Evolutionary conservation across 2,113 vertebrate species (phyloP).

Genomic region (Microtus montanus): DNA sequence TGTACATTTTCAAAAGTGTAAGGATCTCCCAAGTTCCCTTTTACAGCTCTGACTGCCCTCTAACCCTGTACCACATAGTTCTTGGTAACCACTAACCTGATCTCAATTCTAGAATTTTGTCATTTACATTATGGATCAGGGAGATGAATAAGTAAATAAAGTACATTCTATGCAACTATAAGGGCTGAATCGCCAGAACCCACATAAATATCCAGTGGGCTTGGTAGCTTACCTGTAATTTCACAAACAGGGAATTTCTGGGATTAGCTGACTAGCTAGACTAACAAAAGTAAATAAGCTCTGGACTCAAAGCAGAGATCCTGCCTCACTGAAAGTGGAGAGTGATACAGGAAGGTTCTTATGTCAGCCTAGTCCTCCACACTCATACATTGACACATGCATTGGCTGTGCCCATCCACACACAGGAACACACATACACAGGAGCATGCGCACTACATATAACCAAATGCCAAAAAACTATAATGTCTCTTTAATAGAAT

Average conservation of each 20-base stretch:
- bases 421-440: neutral
- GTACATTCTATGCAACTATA: neutral
- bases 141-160: neutral
- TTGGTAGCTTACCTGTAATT: neutral
- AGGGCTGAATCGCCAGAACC: neutral
- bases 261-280: neutral
- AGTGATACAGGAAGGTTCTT: neutral
- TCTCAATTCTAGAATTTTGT: slow-evolving; percentile 16
- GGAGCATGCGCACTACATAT: neutral
- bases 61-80: neutral
- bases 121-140: neutral
- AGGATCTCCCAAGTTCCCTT: neutral
- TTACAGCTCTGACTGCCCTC: neutral
- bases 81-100: neutral
- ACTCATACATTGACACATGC: neutral
- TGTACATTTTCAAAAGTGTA: neutral
- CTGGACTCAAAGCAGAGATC: neutral
- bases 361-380: neutral
- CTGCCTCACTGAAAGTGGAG: neutral
- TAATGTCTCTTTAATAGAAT: neutral
- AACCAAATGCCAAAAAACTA: neutral
- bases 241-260: neutral
- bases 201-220: neutral
- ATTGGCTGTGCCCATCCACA: neutral
- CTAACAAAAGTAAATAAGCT: neutral